Conservation (phyloP, 1,140 invertebrate genomes). For the Brachystomella parvula region DNA sequence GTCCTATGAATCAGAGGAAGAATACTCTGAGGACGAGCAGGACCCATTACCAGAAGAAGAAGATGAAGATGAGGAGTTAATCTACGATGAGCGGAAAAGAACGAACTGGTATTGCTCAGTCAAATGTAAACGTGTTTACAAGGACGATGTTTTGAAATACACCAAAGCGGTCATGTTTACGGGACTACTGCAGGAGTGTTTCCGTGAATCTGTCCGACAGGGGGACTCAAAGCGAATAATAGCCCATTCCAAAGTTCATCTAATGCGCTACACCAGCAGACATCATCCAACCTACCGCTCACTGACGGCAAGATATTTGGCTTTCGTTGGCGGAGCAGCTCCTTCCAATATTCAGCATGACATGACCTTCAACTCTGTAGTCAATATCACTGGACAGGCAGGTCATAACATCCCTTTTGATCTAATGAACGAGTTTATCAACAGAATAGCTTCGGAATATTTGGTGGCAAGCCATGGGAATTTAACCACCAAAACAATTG, state of each 20-base stretch:
- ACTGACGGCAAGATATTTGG: not conserved
- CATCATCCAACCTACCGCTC: not conserved
- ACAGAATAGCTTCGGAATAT: not conserved
- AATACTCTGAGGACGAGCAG: not conserved
- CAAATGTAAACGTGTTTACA: not conserved
- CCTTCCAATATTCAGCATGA: not conserved
- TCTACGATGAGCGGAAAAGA: not conserved
- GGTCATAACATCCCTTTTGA: not conserved
- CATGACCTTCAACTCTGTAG: not conserved
- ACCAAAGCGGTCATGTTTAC: not conserved
- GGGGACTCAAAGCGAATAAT: not conserved
- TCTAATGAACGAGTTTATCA: constrained; percentile 2
- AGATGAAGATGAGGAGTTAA: not conserved
- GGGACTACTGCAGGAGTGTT: not conserved
- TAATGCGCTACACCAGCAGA: not conserved
- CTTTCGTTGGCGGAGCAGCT: not conserved
- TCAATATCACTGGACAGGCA: not conserved
- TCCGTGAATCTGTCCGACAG: not conserved
- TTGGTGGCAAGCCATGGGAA: not conserved
- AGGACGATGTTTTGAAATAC: not conserved
- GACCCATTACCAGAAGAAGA: not conserved
- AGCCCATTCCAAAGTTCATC: not conserved
- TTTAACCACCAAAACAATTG: not conserved
- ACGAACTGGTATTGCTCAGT: constrained; percentile 1
- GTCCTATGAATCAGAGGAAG: not conserved